Base-by-base conservation (phyloP, 2,888 invertebrate genomes). In the Synergus itoensis region DNA sequence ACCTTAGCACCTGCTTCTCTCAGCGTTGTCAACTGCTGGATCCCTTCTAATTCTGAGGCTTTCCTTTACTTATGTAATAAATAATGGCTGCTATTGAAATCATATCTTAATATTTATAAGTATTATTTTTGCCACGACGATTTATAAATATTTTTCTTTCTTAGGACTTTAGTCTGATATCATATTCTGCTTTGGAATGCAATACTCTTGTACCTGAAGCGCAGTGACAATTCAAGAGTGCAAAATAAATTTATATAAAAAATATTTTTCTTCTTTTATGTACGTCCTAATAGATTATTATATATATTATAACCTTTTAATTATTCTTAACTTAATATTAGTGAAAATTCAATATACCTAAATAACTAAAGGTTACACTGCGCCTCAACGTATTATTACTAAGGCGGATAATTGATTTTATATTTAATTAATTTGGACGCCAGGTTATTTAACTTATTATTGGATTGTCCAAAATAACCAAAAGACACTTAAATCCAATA, bases 131-230 rank as follows among this genome's bases (percentile, higher is more conserved):
- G 36, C 36, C 48, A 36, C 73, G 36, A 53, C n/a, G 9, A n/a
- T 73, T 53, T 53, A 73, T 11, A 73, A 73, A 73, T 73, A 36
- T 73, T 11, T 73, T 4, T 73, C n/a, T 28, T 53, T n/a, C n/a
- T 53, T 73, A 16, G 28, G 21, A 45, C 9, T 16, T 48, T 16
- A 69, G 69, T 69, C 48, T 53, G 53, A 73, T 53, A 73, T 14
- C 45, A 69, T 53, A 73, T n/a, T 73, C 73, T 73, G 36, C 73
- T 48, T 48, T 36, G 53, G 73, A 73, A n/a, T 73, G 48, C 69
- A 73, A 69, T 48, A 73, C 48, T 73, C 45, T 73, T 73, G 73
- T 53, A 53, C 73, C 73, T 73, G 73, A 73, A 73, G 21, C n/a
- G 14, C 73, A 73, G 73, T 73, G 36, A 36, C 48, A 73, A 53